Base-by-base conservation (phyloP, 2,888 invertebrate species). In the Nycteola revayana region DNA sequence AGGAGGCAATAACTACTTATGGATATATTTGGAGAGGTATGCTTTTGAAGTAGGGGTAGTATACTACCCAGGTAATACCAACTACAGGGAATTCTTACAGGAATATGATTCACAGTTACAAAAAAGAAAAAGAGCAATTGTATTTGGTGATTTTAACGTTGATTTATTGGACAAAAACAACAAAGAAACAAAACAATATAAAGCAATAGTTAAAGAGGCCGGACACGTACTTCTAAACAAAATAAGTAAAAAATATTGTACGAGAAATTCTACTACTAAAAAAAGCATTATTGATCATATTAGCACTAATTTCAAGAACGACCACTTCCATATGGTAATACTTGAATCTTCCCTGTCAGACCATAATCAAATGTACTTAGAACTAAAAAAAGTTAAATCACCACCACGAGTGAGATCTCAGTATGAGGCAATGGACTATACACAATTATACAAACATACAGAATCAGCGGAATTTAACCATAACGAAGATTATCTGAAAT, bases 1-100 rank as follows among this genome's bases (percentile, higher is more conserved):
- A 20, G 32, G 32, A 8, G 32, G 32, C n/a, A 32, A 32, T 11
- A 32, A 32, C 9, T 32, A 25, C 7, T 9, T 32, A 32, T 32
- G 32, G 32, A 32, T 32, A 21, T 8, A 21, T 25, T 20, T 32
- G 10, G 32, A 32, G n/a, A 10, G 25, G 3, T 7, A 32, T 21
- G 10, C 10, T 5, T 9, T 32, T 21, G 25, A 32, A 25, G 9
- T 32, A 6, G 32, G 32, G 10, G 21, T 32, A n/a, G 7, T 32
- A 25, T 32, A 32, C 25, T 7, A 32, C 25, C 32, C 32, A 3
- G 32, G 32, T 2, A 21, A 32, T 8, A 32, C 32, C 7, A 32
- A 32, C 22, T 32, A 21, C 11, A 26, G 8, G 2, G 32, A 32
- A 14, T 32, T 32, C 25, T 9, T 25, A 1, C 2, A 4, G 7